phyloP scores from a whole-genome alignment of 2,797 vertebrate genomes.

The Masticophis lateralis region DNA sequence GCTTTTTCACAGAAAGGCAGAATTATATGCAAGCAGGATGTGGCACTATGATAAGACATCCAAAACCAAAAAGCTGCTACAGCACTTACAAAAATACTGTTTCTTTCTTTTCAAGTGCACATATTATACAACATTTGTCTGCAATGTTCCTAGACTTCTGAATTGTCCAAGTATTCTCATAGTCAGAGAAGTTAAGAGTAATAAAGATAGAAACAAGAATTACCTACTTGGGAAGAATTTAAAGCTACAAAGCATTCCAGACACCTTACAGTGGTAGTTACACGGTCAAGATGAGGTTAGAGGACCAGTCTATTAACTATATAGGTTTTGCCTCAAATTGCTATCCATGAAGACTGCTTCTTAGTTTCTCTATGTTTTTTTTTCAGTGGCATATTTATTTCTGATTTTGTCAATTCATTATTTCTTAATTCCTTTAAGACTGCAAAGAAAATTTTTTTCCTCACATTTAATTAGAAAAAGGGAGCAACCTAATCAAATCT shows the following conservation, averaged over 20 bases:
- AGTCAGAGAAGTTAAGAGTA: background rate
- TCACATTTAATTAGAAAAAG: background rate
- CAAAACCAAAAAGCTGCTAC: background rate
- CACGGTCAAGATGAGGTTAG: slow-evolving; percentile 41
- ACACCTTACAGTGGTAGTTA: background rate
- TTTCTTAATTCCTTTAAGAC: background rate
- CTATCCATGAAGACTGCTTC: background rate
- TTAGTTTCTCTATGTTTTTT: background rate
- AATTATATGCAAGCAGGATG: slow-evolving; percentile 4
- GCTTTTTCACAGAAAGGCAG: background rate
- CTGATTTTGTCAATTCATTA: background rate
- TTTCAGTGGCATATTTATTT: background rate
- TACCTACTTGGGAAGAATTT: slow-evolving; percentile 42
- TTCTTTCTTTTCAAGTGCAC: background rate
- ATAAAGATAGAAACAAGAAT: slow-evolving; percentile 10
- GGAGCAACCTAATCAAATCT: background rate
- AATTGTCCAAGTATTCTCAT: slow-evolving; percentile 13
- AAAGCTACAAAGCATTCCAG: slow-evolving; percentile 45
- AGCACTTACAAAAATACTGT: background rate
- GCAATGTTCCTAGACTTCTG: background rate
- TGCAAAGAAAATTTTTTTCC: background rate
- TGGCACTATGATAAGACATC: accelerated
- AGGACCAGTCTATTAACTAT: background rate
- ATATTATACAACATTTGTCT: background rate
- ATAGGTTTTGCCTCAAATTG: background rate